A percentile compares a stretch with the other conserved stretches of the same genome.
phyloP scores from a whole-genome alignment of 2,113 vertebrate species.

The Thamnaconus septentrionalis region DNA sequence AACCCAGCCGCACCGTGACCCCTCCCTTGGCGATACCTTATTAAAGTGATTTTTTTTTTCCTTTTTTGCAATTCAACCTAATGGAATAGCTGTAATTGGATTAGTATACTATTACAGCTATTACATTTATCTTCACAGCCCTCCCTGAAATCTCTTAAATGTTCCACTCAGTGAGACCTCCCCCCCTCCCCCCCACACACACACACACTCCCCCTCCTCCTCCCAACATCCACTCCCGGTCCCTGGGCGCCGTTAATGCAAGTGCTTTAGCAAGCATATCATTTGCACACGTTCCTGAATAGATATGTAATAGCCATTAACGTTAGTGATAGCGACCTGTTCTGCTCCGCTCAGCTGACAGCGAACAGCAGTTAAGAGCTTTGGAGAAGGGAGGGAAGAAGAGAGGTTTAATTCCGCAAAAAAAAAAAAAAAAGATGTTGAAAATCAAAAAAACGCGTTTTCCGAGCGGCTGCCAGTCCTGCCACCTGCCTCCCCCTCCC shows the following conservation, averaged over 20 bases:
- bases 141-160: slow-evolving; percentile 47
- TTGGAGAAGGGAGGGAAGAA: background rate
- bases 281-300: slow-evolving; percentile 14
- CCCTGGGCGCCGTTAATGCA: slow-evolving; percentile 22
- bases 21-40: slow-evolving; percentile 50
- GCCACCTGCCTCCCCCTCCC: slow-evolving; percentile 49
- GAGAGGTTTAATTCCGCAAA: slow-evolving; percentile 14
- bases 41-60: slow-evolving; percentile 45
- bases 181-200: slow-evolving; percentile 11
- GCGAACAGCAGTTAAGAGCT: background rate
- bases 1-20: slow-evolving; percentile 42
- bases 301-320: slow-evolving; percentile 19
- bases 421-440: background rate
- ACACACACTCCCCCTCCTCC: too few relatives aligned
- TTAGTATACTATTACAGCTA: slow-evolving; percentile 52
- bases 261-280: slow-evolving; percentile 17
- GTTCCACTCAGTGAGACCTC: slow-evolving; percentile 35
- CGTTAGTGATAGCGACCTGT: slow-evolving; percentile 20
- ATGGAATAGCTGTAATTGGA: slow-evolving; percentile 60
- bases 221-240: slow-evolving; percentile 14
- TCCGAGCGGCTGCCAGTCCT: slow-evolving; percentile 25
- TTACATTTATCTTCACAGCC: slow-evolving; percentile 57
- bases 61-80: slow-evolving; percentile 48
- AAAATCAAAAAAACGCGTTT: slow-evolving; percentile 3
- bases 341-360: slow-evolving; percentile 12